Percentiles rank a stretch among this genome's conserved stretches.
Evolutionary conservation across 1,140 invertebrate genomes (phyloP).

Genomic region (Eriosoma lanigerum): DNA sequence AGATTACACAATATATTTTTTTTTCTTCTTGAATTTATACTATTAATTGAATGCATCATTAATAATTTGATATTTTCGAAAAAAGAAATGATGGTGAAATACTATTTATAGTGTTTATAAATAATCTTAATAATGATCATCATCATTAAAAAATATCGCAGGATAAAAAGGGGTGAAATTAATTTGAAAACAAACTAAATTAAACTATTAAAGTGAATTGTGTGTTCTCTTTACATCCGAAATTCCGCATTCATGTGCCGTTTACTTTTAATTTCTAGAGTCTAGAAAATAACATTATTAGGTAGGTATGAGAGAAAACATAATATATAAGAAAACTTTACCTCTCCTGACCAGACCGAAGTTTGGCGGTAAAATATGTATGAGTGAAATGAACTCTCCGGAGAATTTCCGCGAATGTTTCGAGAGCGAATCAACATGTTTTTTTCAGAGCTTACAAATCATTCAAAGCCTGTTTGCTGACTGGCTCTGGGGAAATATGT

Average conservation of each 20-base stretch:
- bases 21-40: too few relatives aligned
- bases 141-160: background rate
- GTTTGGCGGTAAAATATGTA: conserved; percentile 40
- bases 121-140: too few relatives aligned
- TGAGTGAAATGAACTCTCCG: conserved; percentile 21
- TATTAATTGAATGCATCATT: too few relatives aligned
- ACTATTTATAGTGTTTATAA: too few relatives aligned
- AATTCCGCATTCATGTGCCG: background rate
- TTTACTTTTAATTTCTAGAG: conserved; percentile 14
- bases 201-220: conserved; percentile 14
- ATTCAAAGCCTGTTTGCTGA: conserved; percentile 45
- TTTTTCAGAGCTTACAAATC: conserved; percentile 44
- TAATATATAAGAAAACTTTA: conserved; percentile 21
- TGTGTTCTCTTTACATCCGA: background rate
- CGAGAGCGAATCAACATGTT: conserved; percentile 28
- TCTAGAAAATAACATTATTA: background rate
- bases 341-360: conserved; percentile 15
- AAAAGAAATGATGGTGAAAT: too few relatives aligned
- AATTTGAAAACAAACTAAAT: conserved; percentile 3
- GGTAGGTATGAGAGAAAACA: background rate
- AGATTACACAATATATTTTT: too few relatives aligned
- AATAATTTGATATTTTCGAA: too few relatives aligned
- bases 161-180: background rate
- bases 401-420: conserved; percentile 24
- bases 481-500: conserved; percentile 46